Base-by-base conservation (phyloP, 23 tunicate species). In the Oikopleura dioica region DNA sequence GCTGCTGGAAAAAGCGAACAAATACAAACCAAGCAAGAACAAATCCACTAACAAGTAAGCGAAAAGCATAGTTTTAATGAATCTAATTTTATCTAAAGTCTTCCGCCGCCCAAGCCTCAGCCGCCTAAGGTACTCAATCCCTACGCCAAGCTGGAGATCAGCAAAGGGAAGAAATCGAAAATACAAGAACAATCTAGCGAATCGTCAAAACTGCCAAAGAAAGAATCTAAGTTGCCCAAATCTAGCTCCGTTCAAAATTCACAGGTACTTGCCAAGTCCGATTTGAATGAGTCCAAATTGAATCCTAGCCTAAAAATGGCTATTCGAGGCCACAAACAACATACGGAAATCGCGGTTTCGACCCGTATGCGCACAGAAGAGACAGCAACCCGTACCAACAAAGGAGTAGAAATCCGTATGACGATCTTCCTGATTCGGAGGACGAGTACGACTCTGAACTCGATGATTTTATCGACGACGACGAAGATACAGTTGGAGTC, bases 41-140 rank as follows among this genome's bases (percentile, higher is more conserved):
- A n/a, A n/a, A n/a, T n/a, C n/a, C n/a, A n/a, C n/a, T n/a, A n/a
- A n/a, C n/a, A n/a, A n/a, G n/a, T n/a, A n/a, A n/a, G n/a, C n/a
- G n/a, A n/a, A 63, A 63, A 63, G 33, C 72, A 28, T n/a, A n/a
- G n/a, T n/a, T n/a, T n/a, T n/a, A n/a, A n/a, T n/a, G n/a, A n/a
- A n/a, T n/a, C n/a, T n/a, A n/a, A n/a, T n/a, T n/a, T n/a, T n/a
- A n/a, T n/a, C n/a, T n/a, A n/a, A n/a, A n/a, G n/a, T n/a, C n/a
- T n/a, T n/a, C 29, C 72, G 32, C 5, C 33, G 29, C 29, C 72
- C 4, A 23, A 23, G 29, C 72, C 72, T 2, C 72, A 23, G 30
- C 72, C 72, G 33, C 72, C 72, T 4, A 63, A 63, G 33, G 30
- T 31, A 63, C 55, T 44, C 9, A 63, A 63, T 28, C 72, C 72